Conservation (phyloP, 2,113 vertebrate species). For the Saccopteryx leptura region DNA sequence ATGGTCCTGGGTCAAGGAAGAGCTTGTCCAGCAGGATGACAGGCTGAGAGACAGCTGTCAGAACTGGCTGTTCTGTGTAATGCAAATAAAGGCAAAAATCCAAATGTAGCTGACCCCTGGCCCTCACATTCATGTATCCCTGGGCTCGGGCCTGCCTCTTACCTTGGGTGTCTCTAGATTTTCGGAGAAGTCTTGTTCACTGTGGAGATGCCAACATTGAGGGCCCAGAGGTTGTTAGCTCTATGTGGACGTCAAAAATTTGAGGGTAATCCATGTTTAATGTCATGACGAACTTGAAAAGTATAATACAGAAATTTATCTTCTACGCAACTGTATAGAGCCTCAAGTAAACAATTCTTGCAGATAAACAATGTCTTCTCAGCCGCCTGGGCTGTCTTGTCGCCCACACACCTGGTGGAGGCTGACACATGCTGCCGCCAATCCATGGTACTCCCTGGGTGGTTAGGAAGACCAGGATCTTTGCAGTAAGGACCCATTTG, state of each 20-base stretch:
- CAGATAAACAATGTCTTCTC: neutral
- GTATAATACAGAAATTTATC: neutral
- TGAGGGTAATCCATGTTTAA: neutral
- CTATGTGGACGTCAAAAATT: neutral
- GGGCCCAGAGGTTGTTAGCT: neutral
- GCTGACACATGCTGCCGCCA: too few species aligned
- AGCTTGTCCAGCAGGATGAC: conserved; percentile 69
- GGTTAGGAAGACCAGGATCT: neutral
- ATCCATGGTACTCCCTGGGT: rapidly evolving
- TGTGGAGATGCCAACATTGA: neutral
- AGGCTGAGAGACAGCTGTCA: conserved; percentile 82
- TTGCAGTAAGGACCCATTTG: neutral
- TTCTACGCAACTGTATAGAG: neutral
- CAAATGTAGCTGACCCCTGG: conserved; percentile 76
- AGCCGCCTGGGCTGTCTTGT: neutral
- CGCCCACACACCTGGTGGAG: neutral
- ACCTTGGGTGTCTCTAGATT: conserved; percentile 56
- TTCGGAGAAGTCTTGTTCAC: neutral
- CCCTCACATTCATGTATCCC: conserved; percentile 69
- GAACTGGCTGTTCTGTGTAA: conserved; percentile 80
- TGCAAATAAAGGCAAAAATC: conserved; percentile 84
- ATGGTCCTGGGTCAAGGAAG: conserved; percentile 76
- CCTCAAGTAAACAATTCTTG: neutral
- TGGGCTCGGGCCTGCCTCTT: conserved; percentile 27
- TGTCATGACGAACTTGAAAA: neutral